Evolutionary conservation across 2,797 vertebrate species (phyloP).

Genomic region (Coregonus ussuriensis): DNA sequence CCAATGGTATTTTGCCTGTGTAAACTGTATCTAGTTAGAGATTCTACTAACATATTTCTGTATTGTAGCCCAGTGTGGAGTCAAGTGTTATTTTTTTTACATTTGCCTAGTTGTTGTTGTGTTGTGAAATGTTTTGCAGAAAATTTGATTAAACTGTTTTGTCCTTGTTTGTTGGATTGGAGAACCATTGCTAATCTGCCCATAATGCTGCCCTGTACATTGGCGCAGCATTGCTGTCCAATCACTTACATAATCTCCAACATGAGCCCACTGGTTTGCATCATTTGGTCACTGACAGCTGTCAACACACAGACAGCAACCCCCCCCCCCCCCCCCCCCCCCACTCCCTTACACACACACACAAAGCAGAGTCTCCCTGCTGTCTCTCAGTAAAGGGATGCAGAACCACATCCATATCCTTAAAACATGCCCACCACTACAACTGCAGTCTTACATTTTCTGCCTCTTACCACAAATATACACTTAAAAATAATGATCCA

Average conservation of each 20-base stretch:
- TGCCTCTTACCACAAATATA: not conserved
- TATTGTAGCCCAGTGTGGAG: conserved; percentile 29
- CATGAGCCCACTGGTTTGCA: conserved; percentile 72
- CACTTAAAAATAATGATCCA: not conserved
- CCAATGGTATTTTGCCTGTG: conserved; percentile 35
- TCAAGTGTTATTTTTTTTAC: conserved; percentile 30
- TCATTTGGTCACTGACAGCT: conserved; percentile 80
- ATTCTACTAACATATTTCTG: not conserved
- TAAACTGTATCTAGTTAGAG: conserved; percentile 22
- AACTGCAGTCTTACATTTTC: conserved; percentile 2
- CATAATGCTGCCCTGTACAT: conserved; percentile 57
- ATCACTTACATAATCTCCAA: conserved; percentile 79
- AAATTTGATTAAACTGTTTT: conserved; percentile 59
- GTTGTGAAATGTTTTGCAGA: conserved; percentile 49
- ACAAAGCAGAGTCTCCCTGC: conserved; percentile 7
- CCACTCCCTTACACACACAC: conserved; percentile 12
- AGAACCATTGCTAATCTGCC: conserved; percentile 68
- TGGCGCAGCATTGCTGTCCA: conserved; percentile 63
- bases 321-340: not conserved
- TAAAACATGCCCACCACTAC: not conserved
- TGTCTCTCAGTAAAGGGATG: not conserved
- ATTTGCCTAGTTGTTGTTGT: conserved; percentile 33
- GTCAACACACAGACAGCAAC: conserved; percentile 58
- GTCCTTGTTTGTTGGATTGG: conserved; percentile 45
- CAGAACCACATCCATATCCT: not conserved